phyloP scores from a whole-genome alignment of 2,113 vertebrate species.

The Anolis sagrei region DNA sequence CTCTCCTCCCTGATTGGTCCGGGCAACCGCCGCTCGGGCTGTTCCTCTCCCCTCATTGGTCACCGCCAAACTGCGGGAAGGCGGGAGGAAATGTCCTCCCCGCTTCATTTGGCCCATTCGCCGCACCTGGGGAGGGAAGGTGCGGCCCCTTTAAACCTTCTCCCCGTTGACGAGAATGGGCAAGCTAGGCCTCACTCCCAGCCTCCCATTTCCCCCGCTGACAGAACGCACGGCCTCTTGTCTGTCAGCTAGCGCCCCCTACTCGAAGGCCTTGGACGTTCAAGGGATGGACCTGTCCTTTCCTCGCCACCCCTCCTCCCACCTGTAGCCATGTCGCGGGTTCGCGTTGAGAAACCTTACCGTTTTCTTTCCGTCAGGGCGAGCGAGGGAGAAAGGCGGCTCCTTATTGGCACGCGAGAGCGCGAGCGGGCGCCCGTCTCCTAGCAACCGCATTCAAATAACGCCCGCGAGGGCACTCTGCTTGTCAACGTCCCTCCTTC shows the following conservation, averaged over 20 bases:
- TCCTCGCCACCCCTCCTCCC: not conserved
- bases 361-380: no score
- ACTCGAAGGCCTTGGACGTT: not conserved
- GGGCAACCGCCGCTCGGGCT: not conserved
- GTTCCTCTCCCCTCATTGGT: not conserved
- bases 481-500: not conserved
- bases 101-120: not conserved
- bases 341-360: no score
- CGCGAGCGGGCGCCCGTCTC: no score
- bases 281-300: not conserved
- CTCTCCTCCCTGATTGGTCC: not conserved
- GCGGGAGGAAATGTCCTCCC: not conserved
- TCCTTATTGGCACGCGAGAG: no score
- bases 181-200: not conserved
- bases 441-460: slow-evolving; percentile 38
- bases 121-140: not conserved
- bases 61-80: not conserved
- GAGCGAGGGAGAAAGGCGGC: no score
- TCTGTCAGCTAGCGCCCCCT: not conserved
- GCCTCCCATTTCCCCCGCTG: no score
- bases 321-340: not conserved
- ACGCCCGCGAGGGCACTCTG: not conserved
- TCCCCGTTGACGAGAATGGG: no score
- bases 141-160: not conserved
- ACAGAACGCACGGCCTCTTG: no score